Percentiles rank a stretch among this genome's conserved stretches.
Conservation (phyloP, 1,140 invertebrate species). For the Thaumatotibia leucotreta region DNA sequence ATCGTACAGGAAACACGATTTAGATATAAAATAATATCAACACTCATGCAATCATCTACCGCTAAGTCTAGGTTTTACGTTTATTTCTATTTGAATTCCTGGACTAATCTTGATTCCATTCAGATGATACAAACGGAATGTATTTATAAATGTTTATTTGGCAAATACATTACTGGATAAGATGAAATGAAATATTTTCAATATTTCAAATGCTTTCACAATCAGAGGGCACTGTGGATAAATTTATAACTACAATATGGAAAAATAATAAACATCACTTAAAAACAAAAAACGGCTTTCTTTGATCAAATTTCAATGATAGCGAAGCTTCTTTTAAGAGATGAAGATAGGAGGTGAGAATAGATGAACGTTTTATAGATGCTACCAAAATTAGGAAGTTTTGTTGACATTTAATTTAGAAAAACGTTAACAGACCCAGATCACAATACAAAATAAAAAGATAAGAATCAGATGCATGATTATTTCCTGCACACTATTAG, state of each 20-base stretch:
- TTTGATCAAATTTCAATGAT: background rate
- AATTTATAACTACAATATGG: background rate
- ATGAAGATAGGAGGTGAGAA: background rate
- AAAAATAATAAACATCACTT: too few relatives aligned
- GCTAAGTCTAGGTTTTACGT: background rate
- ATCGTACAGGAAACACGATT: background rate
- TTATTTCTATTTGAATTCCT: background rate
- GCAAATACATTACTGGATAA: too few relatives aligned
- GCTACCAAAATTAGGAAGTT: background rate
- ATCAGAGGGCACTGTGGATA: background rate
- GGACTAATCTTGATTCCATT: background rate
- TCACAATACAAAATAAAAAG: too few relatives aligned
- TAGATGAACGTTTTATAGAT: background rate
- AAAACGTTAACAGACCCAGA: background rate
- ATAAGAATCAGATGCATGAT: background rate
- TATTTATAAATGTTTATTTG: too few relatives aligned
- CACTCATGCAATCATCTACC: background rate
- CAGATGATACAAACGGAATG: too few relatives aligned
- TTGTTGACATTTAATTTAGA: constrained; percentile 2
- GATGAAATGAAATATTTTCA: too few relatives aligned
- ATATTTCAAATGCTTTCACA: too few relatives aligned
- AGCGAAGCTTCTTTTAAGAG: background rate
- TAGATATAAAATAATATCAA: background rate
- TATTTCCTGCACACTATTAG: too few relatives aligned
- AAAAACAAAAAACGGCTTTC: background rate